Evolutionary conservation across 2,797 vertebrate species (phyloP), one percentile per base, ranked within the genome.

Genomic region (Bucorvus abyssinicus): DNA sequence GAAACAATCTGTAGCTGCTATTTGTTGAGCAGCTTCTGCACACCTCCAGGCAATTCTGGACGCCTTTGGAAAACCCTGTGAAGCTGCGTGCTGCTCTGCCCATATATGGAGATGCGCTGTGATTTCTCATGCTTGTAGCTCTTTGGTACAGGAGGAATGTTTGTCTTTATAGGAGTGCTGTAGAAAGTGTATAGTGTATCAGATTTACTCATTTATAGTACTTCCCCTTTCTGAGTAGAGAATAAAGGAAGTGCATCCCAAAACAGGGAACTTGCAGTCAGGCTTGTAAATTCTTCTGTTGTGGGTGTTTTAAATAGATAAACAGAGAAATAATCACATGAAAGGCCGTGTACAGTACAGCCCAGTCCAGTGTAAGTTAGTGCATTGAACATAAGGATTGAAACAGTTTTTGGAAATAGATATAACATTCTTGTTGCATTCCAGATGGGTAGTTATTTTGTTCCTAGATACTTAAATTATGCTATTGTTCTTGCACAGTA

Each of bases 181-280:
- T 64, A 84, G 57, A 71, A 76, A 85, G 40, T 18, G 21, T 32
- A 8, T 45, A 0, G 75, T 80, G 21, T 60, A 59, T 63, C 34
- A 65, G 32, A 70, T 85, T 85, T 65, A 93, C 26, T 73, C 82
- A 81, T 63, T 65, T 52, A 34, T 10, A 60, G 44, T 44, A 92
- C 88, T 95, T 93, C 75, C 73, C 36, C 42, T 95, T 79, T 89
- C 65, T 52, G 52, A 92, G 65, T 19, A 75, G 36, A 76, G 23
- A 92, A 74, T 75, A 92, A 85, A 71, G 60, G 88, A 94, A 96
- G 45, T 36, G 10, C 42, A 76, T 79, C 49, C 44, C 83, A 64
- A 92, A 94, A 83, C 6, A 55, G 52, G 60, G 77, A 91, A 94
- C 42, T 89, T 92, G 38, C 36, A 57, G 38, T 53, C 55, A 63